phyloP scores from a whole-genome alignment of 2,113 vertebrate species.

The Noctilio leporinus region DNA sequence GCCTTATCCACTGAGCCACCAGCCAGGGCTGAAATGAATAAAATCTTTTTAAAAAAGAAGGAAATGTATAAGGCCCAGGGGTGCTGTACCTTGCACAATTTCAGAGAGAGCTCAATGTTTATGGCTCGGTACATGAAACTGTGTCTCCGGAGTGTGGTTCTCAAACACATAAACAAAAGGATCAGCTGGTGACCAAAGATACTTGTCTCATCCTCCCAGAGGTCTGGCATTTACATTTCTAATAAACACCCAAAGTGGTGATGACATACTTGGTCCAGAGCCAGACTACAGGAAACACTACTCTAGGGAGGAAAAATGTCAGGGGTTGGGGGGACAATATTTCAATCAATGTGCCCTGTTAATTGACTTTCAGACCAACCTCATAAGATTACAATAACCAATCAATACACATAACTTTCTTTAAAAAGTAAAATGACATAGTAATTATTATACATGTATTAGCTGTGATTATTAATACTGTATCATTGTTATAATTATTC shows the following conservation, averaged over 20 bases:
- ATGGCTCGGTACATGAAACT: neutral
- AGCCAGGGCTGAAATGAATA: no score
- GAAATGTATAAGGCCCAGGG: neutral
- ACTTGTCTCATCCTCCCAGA: neutral
- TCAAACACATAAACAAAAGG: neutral
- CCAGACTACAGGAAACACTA: neutral
- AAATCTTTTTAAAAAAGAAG: neutral
- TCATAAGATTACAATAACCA: neutral
- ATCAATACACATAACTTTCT: neutral
- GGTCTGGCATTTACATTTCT: neutral
- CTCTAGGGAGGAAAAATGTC: neutral
- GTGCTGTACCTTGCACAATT: neutral
- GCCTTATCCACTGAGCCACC: no score
- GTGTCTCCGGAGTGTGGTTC: neutral
- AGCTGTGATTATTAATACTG: neutral
- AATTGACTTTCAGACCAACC: neutral
- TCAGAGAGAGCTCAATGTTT: neutral
- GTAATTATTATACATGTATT: neutral
- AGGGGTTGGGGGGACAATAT: no score
- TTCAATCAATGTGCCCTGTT: neutral
- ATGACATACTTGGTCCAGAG: neutral
- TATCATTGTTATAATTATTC: neutral
- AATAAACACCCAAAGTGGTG: neutral
- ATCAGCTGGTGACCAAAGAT: neutral
- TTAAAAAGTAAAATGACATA: neutral